Conservation (phyloP, 1,140 invertebrate species). For the Habropoda laboriosa region DNA sequence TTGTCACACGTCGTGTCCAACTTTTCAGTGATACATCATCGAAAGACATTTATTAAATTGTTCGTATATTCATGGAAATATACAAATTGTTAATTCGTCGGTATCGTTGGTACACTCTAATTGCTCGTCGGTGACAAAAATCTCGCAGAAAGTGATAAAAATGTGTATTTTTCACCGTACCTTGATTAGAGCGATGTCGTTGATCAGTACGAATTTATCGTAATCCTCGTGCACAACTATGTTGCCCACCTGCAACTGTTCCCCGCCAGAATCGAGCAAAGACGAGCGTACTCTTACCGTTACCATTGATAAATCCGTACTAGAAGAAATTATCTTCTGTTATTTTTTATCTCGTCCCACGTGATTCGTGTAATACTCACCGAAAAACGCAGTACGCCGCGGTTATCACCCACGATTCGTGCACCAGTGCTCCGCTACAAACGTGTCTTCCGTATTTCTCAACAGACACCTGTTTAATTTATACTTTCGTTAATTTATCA, state of each 20-base stretch:
- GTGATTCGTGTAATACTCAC: slow-evolving; percentile 36
- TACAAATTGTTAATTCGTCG: not conserved
- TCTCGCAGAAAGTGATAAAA: no score
- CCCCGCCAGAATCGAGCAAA: not conserved
- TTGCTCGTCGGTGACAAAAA: no score
- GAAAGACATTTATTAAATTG: slow-evolving; percentile 17
- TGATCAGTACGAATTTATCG: slow-evolving; percentile 69
- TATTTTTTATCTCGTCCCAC: not conserved
- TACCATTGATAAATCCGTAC: not conserved
- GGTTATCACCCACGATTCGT: slow-evolving; percentile 80
- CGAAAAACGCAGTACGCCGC: slow-evolving; percentile 80
- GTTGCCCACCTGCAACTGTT: slow-evolving; percentile 44
- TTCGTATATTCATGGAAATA: not conserved
- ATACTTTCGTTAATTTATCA: no score
- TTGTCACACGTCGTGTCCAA: not conserved
- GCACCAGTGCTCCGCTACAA: slow-evolving; percentile 82
- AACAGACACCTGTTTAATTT: slow-evolving; percentile 79
- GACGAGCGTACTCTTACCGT: slow-evolving; percentile 38
- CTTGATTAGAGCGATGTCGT: slow-evolving; percentile 81
- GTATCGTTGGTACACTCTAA: no score
- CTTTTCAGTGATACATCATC: not conserved
- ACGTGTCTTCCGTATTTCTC: slow-evolving; percentile 76
- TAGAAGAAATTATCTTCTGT: slow-evolving; percentile 36
- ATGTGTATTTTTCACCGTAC: no score
- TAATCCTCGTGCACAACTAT: slow-evolving; percentile 66